phyloP scores from a whole-genome alignment of 2,113 vertebrate species.

The Poicephalus meyeri region DNA sequence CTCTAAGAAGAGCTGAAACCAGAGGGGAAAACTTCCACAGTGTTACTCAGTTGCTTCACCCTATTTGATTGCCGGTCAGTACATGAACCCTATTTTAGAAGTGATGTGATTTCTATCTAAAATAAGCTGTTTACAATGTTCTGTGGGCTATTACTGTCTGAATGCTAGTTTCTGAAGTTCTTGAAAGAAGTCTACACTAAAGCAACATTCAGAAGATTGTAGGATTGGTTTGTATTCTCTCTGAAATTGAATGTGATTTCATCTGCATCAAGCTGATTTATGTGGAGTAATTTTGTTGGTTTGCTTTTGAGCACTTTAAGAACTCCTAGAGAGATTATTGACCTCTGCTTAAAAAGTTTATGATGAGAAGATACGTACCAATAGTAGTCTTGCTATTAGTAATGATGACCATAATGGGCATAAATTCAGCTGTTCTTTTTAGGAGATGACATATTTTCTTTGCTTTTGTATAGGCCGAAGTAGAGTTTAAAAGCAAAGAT shows the following conservation, averaged over 20 bases:
- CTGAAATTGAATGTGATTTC: slow-evolving; percentile 56
- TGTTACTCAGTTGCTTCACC: slow-evolving; percentile 26
- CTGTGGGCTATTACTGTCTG: neutral
- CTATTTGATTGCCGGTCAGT: slow-evolving; percentile 28
- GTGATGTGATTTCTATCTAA: slow-evolving; percentile 54
- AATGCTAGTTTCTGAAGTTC: slow-evolving; percentile 56
- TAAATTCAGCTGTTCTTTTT: neutral
- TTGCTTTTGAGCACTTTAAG: slow-evolving; percentile 30
- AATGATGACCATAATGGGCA: neutral
- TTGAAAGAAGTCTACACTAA: slow-evolving; percentile 34
- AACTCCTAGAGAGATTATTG: slow-evolving; percentile 11
- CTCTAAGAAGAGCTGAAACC: slow-evolving; percentile 44
- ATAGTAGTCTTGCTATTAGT: neutral
- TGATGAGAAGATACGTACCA: neutral
- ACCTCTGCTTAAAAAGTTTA: neutral
- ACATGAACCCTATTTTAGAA: slow-evolving; percentile 40
- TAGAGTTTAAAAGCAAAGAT: slow-evolving; percentile 1
- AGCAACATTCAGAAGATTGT: slow-evolving; percentile 44
- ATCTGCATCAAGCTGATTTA: slow-evolving; percentile 43
- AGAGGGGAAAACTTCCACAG: neutral
- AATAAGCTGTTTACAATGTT: slow-evolving; percentile 59
- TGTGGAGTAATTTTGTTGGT: slow-evolving; percentile 36
- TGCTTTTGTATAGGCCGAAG: neutral
- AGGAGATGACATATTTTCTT: neutral
- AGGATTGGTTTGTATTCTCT: slow-evolving; percentile 52